phyloP scores from a whole-genome alignment of 2,888 invertebrate genomes.

The Pherbina coryleti region DNA sequence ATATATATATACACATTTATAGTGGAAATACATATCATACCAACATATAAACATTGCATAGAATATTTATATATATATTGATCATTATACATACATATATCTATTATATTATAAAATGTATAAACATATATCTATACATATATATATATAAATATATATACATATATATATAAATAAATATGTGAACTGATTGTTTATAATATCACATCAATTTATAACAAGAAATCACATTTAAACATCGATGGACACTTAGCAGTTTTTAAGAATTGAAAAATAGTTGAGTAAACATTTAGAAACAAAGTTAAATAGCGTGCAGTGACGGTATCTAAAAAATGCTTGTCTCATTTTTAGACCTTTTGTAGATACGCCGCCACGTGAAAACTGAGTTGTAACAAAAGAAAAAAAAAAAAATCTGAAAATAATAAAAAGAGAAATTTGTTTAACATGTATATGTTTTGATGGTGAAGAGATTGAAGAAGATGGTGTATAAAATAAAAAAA shows the following conservation, averaged over 20 bases:
- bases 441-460: no score
- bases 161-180: constrained; percentile 27
- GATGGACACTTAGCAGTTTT: no score
- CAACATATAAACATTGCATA: constrained; percentile 5
- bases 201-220: no score
- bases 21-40: constrained; percentile 10
- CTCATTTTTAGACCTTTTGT: no score
- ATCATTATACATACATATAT: constrained; percentile 9
- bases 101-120: constrained; percentile 11
- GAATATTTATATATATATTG: constrained; percentile 4
- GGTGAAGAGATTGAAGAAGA: no score
- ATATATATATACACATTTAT: no score
- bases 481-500: no score
- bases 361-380: no score
- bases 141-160: constrained; percentile 19
- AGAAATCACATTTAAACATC: no score
- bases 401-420: no score
- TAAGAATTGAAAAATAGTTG: not conserved
- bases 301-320: not conserved
- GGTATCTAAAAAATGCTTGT: not conserved
- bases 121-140: constrained; percentile 29
- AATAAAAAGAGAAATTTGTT: no score
- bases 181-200: not conserved
- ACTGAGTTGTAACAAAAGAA: no score
- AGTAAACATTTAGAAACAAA: constrained; percentile 49